A percentile compares a stretch with the other conserved stretches of the same genome.
phyloP scores from a whole-genome alignment of 2,888 invertebrate species.

The Eumacrocentrus americanus region DNA sequence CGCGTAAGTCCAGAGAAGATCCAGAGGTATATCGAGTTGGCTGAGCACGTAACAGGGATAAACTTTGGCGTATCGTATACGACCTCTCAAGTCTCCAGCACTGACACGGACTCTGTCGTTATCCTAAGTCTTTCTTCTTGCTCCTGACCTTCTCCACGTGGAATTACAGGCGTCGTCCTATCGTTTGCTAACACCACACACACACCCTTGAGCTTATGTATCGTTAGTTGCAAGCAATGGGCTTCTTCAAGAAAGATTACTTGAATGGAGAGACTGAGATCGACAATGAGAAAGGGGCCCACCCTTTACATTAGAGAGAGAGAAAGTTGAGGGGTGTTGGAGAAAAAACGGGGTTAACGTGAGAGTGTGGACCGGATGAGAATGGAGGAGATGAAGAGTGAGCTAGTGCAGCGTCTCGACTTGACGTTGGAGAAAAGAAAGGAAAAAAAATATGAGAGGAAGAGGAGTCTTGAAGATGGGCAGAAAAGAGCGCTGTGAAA shows the following conservation, averaged over 20 bases:
- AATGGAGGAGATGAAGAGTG: constrained; percentile 7
- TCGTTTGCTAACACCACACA: constrained; percentile 14
- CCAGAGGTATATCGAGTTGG: constrained; percentile 42
- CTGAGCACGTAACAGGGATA: constrained; percentile 53
- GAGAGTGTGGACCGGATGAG: constrained; percentile 5
- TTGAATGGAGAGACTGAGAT: constrained; percentile 18
- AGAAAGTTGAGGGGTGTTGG: constrained; percentile 13
- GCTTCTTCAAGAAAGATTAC: not conserved
- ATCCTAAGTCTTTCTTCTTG: constrained; percentile 8
- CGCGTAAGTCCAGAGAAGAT: constrained; percentile 32
- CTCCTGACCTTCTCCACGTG: not conserved
- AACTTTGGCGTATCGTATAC: constrained; percentile 44
- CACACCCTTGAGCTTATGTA: not conserved
- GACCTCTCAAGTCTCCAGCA: constrained; percentile 29
- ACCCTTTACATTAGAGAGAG: constrained; percentile 19
- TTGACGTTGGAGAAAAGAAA: constrained; percentile 8
- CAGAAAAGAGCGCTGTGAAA: constrained; percentile 34
- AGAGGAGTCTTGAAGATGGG: constrained; percentile 19
- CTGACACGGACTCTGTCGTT: constrained; percentile 24
- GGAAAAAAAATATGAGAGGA: constrained; percentile 28
- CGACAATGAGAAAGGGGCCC: constrained; percentile 30
- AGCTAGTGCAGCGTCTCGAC: not conserved
- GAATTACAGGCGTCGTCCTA: not conserved
- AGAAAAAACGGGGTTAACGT: constrained; percentile 21
- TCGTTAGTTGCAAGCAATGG: not conserved